These are phyloP conservation scores for Zoroaster sp. DNA, from an alignment of 53 echinoderm and acorn worm genomes.

Conservation along the genomic window DNA sequence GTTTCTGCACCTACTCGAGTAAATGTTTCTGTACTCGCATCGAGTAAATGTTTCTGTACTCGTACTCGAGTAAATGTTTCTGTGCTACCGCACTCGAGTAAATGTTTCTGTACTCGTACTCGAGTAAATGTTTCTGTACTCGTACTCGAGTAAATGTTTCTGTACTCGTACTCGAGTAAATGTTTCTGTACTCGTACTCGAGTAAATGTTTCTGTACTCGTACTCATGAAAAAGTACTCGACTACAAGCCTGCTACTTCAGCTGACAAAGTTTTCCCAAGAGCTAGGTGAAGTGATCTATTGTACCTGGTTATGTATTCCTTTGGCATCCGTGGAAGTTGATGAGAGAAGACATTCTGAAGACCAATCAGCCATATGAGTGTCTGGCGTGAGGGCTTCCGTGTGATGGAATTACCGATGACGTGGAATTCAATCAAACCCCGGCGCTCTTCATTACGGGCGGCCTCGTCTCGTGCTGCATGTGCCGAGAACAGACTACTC, in stretches of 20 bases:
- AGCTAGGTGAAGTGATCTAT: neutral
- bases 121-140: no score
- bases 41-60: no score
- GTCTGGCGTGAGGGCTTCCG: constrained; percentile 90
- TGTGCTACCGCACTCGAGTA: no score
- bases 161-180: no score
- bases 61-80: no score
- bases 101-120: no score
- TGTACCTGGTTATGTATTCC: constrained; percentile 92
- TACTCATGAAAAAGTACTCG: no score
- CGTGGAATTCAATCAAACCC: constrained; percentile 96
- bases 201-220: no score
- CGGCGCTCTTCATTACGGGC: constrained; percentile 91
- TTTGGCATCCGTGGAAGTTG: constrained; percentile 97
- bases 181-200: no score
- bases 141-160: no score
- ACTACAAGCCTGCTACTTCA: neutral
- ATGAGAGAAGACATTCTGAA: constrained; percentile 99
- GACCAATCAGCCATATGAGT: constrained; percentile 92
- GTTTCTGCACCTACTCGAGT: neutral
- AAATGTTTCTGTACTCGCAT: no score
- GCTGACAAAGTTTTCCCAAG: neutral
- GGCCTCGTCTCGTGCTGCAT: constrained; percentile 95
- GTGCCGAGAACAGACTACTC: constrained; percentile 89
- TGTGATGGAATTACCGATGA: constrained; percentile 96